Evolutionary conservation across 2,797 vertebrate genomes (phyloP).

Genomic region (Aplochiton taeniatus): DNA sequence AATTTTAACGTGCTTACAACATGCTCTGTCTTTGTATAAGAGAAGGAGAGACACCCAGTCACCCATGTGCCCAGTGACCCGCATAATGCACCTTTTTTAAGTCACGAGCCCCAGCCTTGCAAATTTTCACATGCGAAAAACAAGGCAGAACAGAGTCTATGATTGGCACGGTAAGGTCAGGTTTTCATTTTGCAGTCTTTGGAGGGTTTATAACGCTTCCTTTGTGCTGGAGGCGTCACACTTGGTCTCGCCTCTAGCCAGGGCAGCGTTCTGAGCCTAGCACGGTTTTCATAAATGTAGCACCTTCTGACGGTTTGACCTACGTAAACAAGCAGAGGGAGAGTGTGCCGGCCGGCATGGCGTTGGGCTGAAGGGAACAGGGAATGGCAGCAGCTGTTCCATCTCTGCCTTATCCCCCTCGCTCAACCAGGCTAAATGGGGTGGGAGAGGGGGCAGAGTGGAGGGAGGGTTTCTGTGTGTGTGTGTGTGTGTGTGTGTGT

Average conservation of each 20-base stretch:
- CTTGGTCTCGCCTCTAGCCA: conserved; percentile 33
- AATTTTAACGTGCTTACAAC: conserved; percentile 46
- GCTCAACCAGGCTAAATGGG: conserved; percentile 26
- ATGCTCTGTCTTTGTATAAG: conserved; percentile 33
- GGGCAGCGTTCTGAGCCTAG: conserved; percentile 24
- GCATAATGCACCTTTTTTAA: conserved; percentile 6
- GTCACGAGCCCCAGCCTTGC: conserved; percentile 25
- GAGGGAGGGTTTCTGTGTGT: conserved; percentile 30
- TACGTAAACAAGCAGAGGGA: conserved; percentile 45
- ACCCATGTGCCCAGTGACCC: neutral
- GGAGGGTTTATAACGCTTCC: conserved; percentile 14
- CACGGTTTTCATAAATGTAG: conserved; percentile 54
- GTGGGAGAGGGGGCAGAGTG: neutral
- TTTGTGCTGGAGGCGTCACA: conserved; percentile 32
- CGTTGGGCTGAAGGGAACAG: conserved; percentile 12
- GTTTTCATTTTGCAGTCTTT: conserved; percentile 10
- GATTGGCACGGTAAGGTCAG: conserved; percentile 1
- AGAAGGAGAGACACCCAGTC: conserved; percentile 6
- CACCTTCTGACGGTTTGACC: conserved; percentile 51
- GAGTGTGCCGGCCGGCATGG: conserved; percentile 1
- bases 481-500: neutral
- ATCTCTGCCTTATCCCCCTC: conserved; percentile 37
- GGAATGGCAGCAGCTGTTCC: conserved; percentile 50
- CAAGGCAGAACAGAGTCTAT: neutral
- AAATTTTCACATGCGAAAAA: neutral